A percentile compares a stretch with the other conserved stretches of the same genome.
Conservation (phyloP, 2,797 vertebrate species). For the Labroides dimidiatus region DNA sequence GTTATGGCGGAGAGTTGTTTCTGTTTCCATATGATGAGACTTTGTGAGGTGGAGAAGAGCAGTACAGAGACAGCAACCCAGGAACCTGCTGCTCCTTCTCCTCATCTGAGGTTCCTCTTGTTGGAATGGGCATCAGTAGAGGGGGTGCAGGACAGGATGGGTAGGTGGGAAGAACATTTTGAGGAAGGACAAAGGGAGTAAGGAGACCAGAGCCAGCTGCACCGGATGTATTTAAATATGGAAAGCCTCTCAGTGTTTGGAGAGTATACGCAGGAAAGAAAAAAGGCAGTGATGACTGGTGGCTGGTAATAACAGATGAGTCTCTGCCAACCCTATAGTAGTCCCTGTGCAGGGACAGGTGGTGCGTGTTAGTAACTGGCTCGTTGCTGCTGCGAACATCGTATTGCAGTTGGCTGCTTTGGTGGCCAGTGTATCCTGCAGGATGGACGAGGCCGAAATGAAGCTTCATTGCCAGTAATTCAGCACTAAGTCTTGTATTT, state of each 20-base stretch:
- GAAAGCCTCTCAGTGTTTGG: conserved; percentile 69
- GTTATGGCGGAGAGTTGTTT: conserved; percentile 32
- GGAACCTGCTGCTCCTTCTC: conserved; percentile 80
- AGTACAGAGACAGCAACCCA: conserved; percentile 43
- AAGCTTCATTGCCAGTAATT: conserved; percentile 86
- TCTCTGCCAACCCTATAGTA: conserved; percentile 59
- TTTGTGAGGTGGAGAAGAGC: conserved; percentile 81
- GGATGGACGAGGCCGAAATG: conserved; percentile 81
- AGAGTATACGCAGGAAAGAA: conserved; percentile 72
- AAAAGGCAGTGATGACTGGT: conserved; percentile 62
- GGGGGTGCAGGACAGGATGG: conserved; percentile 43
- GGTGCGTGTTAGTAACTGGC: conserved; percentile 23
- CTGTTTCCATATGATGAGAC: conserved; percentile 58
- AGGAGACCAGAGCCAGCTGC: conserved; percentile 48
- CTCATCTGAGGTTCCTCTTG: conserved; percentile 69
- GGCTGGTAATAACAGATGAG: conserved; percentile 14
- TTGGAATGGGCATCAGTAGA: conserved; percentile 50
- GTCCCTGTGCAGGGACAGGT: conserved; percentile 54
- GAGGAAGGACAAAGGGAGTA: conserved; percentile 65
- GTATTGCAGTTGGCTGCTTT: conserved; percentile 59
- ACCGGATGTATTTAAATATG: conserved; percentile 62
- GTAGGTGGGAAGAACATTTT: conserved; percentile 44
- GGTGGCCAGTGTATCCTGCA: conserved; percentile 32
- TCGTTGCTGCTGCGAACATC: conserved; percentile 22
- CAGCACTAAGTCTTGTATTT: conserved; percentile 85